These are phyloP conservation scores for Amaurobius ferox DNA, from an alignment of 2,888 invertebrate species.

Conservation along the genomic window DNA sequence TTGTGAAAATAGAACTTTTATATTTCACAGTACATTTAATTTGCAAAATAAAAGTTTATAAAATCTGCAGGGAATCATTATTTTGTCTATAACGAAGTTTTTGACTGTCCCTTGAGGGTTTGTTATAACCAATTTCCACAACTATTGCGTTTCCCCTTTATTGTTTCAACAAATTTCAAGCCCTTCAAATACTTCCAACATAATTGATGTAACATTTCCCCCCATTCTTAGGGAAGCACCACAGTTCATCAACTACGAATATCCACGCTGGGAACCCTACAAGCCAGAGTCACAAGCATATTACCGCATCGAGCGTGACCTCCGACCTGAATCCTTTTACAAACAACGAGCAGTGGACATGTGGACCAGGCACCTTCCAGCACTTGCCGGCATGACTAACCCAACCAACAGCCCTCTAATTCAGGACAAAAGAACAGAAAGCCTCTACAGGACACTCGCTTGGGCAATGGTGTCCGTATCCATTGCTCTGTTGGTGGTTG, in stretches of 20 bases:
- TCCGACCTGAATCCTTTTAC: conserved; percentile 58
- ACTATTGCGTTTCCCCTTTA: too few relatives aligned
- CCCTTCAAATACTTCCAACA: too few relatives aligned
- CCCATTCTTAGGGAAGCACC: conserved; percentile 73
- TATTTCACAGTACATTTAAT: too few relatives aligned
- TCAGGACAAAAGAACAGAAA: conserved; percentile 53
- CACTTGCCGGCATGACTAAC: conserved; percentile 48
- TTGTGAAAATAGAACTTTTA: too few relatives aligned
- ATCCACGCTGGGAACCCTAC: conserved; percentile 73
- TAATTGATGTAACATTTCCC: too few relatives aligned
- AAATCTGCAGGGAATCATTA: too few relatives aligned
- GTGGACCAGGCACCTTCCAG: conserved; percentile 73
- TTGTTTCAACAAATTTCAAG: too few relatives aligned
- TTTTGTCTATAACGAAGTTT: too few relatives aligned
- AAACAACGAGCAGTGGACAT: conserved; percentile 71
- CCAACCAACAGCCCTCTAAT: conserved; percentile 56
- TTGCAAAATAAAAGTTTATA: too few relatives aligned
- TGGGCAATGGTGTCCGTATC: conserved; percentile 74
- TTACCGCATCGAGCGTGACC: conserved; percentile 71
- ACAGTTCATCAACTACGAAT: conserved; percentile 72
- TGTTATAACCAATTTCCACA: too few relatives aligned
- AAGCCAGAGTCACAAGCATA: conserved; percentile 62
- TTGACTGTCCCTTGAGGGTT: too few relatives aligned
- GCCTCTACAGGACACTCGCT: conserved; percentile 73
- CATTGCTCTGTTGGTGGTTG: conserved; percentile 72